Base-by-base conservation (phyloP, 2,797 vertebrate genomes). In the Lithobates pipiens region DNA sequence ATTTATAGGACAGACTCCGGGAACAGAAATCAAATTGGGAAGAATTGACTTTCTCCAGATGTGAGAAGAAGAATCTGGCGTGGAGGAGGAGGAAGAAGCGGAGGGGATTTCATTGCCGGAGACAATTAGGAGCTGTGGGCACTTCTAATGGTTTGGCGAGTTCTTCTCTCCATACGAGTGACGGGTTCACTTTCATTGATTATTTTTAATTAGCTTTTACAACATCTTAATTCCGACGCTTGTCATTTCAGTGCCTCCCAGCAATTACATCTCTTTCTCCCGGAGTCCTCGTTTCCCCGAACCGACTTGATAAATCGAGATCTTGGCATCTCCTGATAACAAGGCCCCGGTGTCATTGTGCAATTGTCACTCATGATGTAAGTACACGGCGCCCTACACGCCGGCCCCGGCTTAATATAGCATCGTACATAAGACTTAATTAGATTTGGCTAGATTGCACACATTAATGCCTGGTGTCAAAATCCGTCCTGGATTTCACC, bases 361-460 rank as follows among this genome's bases (percentile, higher is more conserved):
- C 18, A 25, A 29, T 80, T 85, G 76, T 83, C 81, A 83, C 63
- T 34, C 36, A 27, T 76, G 36, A 50, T 68, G 72, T 83, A 76
- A 54, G 69, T 77, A 65, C 74, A 77, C 63, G 81, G 63, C 68
- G 67, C 73, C 21, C n/a, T 50, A 77, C 79, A 63, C 36, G n/a
- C 68, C 72, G 50, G 77, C 71, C 13, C 74, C 67, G n/a, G 80
- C 81, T 72, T 82, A 57, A 65, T 77, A 77, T 75, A 15, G 72
- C 85, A 72, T 32, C 50, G 25, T 76, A 61, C 65, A 79, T 74
- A 74, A 74, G 77, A 57, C 71, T 32, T 82, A 86, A 82, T 76
- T 82, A 76, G 85, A 86, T 81, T 82, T 80, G 25, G 57, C 76
- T 86, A 65, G 50, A 72, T 86, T 65, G 67, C 69, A 57, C 69